A percentile compares a stretch with the other conserved stretches of the same genome.
Evolutionary conservation across 2,888 invertebrate genomes (phyloP).

Genomic region (Napeogenes inachia): DNA sequence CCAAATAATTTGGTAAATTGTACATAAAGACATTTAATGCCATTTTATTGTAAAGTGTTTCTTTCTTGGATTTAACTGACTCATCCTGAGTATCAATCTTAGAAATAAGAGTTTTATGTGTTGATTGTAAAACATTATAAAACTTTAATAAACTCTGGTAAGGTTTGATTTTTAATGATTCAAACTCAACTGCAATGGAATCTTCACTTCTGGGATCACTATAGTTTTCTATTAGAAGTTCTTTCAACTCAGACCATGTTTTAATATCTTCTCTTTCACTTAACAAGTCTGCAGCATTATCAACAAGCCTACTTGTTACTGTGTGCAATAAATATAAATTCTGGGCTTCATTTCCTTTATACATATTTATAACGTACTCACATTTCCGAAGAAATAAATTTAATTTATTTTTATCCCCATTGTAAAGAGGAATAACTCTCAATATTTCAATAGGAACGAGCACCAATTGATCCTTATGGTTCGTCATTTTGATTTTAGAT

Average conservation of each 20-base stretch:
- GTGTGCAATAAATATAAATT: slow-evolving; percentile 10
- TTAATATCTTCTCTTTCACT: slow-evolving; percentile 3
- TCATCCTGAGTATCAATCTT: background rate
- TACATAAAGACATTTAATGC: background rate
- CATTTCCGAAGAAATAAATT: slow-evolving; percentile 12
- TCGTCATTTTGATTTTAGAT: background rate
- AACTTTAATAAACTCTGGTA: background rate
- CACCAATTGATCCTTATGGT: background rate
- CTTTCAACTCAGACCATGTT: slow-evolving; percentile 1
- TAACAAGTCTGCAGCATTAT: slow-evolving; percentile 6
- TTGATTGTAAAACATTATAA: background rate
- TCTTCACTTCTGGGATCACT: slow-evolving; percentile 2
- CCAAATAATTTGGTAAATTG: background rate
- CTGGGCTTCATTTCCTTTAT: slow-evolving; percentile 10
- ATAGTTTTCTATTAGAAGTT: background rate
- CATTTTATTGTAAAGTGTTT: background rate
- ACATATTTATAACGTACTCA: slow-evolving; percentile 13
- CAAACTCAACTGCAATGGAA: background rate
- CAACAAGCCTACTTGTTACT: slow-evolving; percentile 5
- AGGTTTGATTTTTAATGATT: slow-evolving; percentile 2
- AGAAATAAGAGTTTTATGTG: background rate
- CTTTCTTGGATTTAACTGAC: background rate
- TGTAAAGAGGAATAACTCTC: slow-evolving; percentile 11
- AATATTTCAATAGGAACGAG: slow-evolving; percentile 7
- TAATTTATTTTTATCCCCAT: slow-evolving; percentile 11